These are phyloP conservation scores for Lophura swinhoii DNA, from an alignment of 2,797 vertebrate species.

Conservation along the genomic window DNA sequence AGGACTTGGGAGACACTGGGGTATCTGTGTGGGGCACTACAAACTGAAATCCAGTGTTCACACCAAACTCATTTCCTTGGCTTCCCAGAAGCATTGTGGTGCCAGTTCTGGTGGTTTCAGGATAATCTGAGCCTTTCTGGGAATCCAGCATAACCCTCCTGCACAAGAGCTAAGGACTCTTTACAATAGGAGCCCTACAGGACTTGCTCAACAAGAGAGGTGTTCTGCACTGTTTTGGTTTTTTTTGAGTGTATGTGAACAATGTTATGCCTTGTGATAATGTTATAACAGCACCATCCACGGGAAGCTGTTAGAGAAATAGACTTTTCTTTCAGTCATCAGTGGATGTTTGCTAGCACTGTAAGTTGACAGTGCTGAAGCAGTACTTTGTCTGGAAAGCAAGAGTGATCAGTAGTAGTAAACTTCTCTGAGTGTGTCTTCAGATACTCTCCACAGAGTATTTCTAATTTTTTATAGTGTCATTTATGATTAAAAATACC, in stretches of 20 bases:
- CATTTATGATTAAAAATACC: conserved; percentile 11
- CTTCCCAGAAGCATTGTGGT: background rate
- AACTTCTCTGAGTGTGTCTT: background rate
- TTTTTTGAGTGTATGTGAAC: background rate
- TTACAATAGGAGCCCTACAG: background rate
- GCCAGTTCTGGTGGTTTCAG: background rate
- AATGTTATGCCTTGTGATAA: background rate
- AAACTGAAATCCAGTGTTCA: background rate
- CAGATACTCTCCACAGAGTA: background rate
- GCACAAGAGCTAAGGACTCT: background rate
- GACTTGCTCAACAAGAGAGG: background rate
- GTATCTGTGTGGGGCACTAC: fast-evolving
- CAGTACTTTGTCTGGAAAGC: background rate
- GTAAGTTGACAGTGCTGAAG: background rate
- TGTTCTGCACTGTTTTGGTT: background rate
- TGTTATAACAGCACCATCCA: background rate
- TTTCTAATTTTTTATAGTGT: background rate
- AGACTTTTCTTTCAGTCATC: background rate
- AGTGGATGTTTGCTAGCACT: background rate
- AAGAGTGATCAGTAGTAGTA: background rate
- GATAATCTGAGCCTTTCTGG: fast-evolving
- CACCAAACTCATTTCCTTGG: background rate
- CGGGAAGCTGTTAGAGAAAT: background rate
- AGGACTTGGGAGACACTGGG: background rate
- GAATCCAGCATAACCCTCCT: background rate